Evolutionary conservation across 2,113 vertebrate genomes (phyloP), one percentile per base, ranked within the genome.

Genomic region (Pipa parva): DNA sequence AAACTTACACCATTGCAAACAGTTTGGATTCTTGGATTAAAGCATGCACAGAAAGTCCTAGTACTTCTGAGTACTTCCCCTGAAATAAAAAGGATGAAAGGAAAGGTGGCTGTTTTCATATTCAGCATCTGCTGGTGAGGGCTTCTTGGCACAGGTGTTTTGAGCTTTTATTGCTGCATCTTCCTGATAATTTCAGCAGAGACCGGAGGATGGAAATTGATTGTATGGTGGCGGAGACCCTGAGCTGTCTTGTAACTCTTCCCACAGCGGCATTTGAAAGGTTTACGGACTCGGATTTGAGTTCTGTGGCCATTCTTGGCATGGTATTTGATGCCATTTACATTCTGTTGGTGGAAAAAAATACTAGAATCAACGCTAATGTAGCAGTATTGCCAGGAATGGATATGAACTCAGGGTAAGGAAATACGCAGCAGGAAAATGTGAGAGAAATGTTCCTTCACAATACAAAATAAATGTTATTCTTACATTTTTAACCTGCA

Each of bases 181-280:
- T 98, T 98, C 78, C 93, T 92, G 84, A 98, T 92, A 72, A 95
- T 89, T 84, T 99, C 95, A 33, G 92, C 90, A 27, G 93, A 94
- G 87, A 98, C 86, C 10, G 95, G 95, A 29, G 93, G 93, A 50
- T 97, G 96, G 83, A 98, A 97, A 78, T 95, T 97, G 89, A 98
- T 94, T 88, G 95, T 97, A 88, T 99, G 96, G 85, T 98, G 94
- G 73, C 95, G 90, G 78, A 98, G 95, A 79, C 96, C 95, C 92
- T 96, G 95, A 90, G 96, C 92, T 75, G 93, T 95, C 90, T 97
- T 99, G 91, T 99, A 98, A 88, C 94, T 98, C 90, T 99, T 99
- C 54, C 96, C 94, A 56, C 96, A 99, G 59, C 95, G 94, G 80
- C 96, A 98, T 79, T 97, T 97, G 84, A 97, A 98, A 52, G 94